These are phyloP conservation scores for Calcarius lapponicus DNA, from an alignment of 2,797 vertebrate species.

Conservation along the genomic window DNA sequence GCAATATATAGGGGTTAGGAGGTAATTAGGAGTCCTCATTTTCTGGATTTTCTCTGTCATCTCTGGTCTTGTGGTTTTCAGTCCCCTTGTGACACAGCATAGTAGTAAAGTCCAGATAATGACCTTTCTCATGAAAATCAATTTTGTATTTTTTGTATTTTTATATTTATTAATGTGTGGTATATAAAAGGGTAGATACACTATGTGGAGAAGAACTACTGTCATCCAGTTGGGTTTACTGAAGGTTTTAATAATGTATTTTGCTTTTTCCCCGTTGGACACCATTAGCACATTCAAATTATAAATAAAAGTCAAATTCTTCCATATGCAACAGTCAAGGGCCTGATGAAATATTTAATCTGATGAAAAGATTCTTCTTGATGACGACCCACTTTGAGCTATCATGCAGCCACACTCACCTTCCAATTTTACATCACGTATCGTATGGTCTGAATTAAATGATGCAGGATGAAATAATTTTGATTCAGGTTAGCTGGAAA, in stretches of 20 bases:
- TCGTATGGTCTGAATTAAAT: not conserved
- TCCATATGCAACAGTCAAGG: not conserved
- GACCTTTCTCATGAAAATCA: not conserved
- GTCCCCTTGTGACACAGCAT: rapidly evolving
- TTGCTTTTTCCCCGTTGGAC: not conserved
- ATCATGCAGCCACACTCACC: rapidly evolving
- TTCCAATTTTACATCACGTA: not conserved
- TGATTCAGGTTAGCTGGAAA: not conserved
- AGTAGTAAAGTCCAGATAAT: not conserved
- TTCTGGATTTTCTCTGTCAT: not conserved
- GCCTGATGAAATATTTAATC: not conserved
- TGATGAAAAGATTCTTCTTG: not conserved
- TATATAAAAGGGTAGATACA: not conserved
- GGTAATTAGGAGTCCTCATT: rapidly evolving
- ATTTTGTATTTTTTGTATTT: not conserved
- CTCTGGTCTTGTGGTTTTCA: not conserved
- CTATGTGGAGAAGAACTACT: not conserved
- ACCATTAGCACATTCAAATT: not conserved
- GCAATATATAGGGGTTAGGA: no score
- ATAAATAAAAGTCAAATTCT: not conserved
- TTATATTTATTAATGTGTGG: not conserved
- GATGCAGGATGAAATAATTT: not conserved
- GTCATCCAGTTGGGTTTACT: not conserved
- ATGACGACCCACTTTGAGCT: not conserved
- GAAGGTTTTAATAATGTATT: not conserved